A percentile compares a stretch with the other conserved stretches of the same genome.
Evolutionary conservation across 2,113 vertebrate species (phyloP).

Genomic region (Esox niger): DNA sequence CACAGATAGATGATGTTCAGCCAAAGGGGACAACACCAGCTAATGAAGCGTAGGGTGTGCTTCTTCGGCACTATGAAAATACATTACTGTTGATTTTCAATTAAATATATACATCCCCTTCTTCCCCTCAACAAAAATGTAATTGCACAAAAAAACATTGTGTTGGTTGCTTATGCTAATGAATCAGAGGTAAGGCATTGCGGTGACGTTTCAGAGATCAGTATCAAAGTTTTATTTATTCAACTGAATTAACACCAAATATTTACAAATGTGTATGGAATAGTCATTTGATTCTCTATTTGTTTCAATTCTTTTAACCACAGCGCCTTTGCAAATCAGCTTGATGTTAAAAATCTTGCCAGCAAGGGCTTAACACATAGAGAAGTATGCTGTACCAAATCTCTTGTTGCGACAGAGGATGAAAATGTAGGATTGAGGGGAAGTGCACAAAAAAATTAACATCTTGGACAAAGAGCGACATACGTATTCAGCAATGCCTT

Average conservation of each 20-base stretch:
- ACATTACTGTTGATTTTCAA: too few relatives aligned
- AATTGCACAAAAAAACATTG: too few relatives aligned
- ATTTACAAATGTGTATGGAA: not conserved
- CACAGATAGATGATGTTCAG: too few relatives aligned
- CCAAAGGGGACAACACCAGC: too few relatives aligned
- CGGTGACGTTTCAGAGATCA: too few relatives aligned
- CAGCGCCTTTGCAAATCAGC: slow-evolving; percentile 8
- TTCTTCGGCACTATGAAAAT: too few relatives aligned
- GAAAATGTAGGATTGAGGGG: slow-evolving; percentile 5
- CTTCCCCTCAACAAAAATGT: too few relatives aligned
- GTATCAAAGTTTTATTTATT: not conserved
- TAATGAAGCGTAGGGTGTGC: too few relatives aligned
- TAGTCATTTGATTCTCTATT: not conserved
- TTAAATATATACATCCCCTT: too few relatives aligned
- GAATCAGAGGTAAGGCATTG: too few relatives aligned
- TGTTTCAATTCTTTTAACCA: slow-evolving; percentile 3
- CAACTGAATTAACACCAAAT: not conserved
- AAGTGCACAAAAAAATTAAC: not conserved
- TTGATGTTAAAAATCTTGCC: slow-evolving; percentile 5
- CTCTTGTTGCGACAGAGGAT: not conserved
- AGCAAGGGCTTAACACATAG: not conserved
- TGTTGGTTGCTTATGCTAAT: too few relatives aligned
- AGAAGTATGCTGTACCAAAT: slow-evolving; percentile 15
- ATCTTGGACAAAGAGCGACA: slow-evolving; percentile 7
- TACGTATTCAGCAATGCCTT: slow-evolving; percentile 10